phyloP scores from a whole-genome alignment of 2,888 invertebrate genomes.

The Rhogogaster chlorosoma region DNA sequence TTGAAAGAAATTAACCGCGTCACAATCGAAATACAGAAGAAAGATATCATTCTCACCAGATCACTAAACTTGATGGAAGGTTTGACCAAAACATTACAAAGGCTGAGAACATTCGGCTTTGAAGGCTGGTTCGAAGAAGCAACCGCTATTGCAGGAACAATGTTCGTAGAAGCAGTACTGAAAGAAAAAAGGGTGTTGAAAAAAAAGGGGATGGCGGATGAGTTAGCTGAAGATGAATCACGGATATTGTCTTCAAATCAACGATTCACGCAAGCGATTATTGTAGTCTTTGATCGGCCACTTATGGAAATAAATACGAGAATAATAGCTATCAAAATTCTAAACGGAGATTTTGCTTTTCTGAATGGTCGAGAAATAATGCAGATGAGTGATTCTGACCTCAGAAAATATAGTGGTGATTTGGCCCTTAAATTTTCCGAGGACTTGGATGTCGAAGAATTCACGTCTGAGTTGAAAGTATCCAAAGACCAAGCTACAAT shows the following conservation, averaged over 20 bases:
- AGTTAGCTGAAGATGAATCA: conserved; percentile 42
- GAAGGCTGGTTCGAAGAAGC: conserved; percentile 42
- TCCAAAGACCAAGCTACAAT: conserved; percentile 61
- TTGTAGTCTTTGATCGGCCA: conserved; percentile 25
- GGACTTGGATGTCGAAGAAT: conserved; percentile 63
- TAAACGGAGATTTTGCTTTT: conserved; percentile 48
- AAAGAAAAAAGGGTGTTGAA: conserved; percentile 39
- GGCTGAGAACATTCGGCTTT: conserved; percentile 46
- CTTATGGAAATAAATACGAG: conserved; percentile 49
- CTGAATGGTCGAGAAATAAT: conserved; percentile 37
- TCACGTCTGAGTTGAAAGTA: conserved; percentile 61
- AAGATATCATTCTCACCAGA: conserved; percentile 33
- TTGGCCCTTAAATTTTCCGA: conserved; percentile 60
- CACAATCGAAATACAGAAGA: conserved; percentile 48
- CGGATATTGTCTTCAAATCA: conserved; percentile 22
- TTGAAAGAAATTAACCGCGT: conserved; percentile 50
- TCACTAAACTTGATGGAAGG: conserved; percentile 23
- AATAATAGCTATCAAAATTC: conserved; percentile 32
- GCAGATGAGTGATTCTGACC: conserved; percentile 52
- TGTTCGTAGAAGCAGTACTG: conserved; percentile 28
- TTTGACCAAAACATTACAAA: conserved; percentile 24
- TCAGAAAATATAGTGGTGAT: conserved; percentile 46
- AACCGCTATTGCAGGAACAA: conserved; percentile 23
- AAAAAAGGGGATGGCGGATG: conserved; percentile 30
- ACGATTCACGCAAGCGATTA: conserved; percentile 49